Evolutionary conservation across 1,140 invertebrate species (phyloP).

Genomic region (Bombus breviceps): DNA sequence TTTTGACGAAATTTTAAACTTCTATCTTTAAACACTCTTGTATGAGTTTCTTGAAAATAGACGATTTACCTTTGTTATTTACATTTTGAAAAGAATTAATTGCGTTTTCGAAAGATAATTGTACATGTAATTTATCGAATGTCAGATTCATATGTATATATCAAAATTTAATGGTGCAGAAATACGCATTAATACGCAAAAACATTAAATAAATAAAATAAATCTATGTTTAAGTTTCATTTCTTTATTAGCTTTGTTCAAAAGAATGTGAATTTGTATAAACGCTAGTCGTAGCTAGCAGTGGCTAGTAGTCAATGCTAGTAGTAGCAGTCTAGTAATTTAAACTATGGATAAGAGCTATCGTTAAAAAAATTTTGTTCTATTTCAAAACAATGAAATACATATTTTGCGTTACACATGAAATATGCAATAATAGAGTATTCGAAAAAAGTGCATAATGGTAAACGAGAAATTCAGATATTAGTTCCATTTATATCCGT

Average conservation of each 20-base stretch:
- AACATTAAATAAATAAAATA: not conserved
- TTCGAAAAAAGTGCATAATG: not conserved
- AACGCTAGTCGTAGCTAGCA: no score
- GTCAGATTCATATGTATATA: not conserved
- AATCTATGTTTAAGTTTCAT: not conserved
- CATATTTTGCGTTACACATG: no score
- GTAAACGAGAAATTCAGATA: slow-evolving; percentile 10
- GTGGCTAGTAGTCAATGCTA: no score
- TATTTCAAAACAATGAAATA: not conserved
- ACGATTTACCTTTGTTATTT: not conserved
- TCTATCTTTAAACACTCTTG: not conserved
- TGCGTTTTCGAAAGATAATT: not conserved
- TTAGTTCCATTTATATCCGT: not conserved
- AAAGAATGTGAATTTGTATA: not conserved
- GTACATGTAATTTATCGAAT: not conserved
- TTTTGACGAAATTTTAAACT: no score
- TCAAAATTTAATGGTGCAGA: not conserved
- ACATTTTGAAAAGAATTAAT: not conserved
- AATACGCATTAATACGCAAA: not conserved
- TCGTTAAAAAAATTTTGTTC: not conserved
- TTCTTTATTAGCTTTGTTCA: not conserved
- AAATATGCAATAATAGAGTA: not conserved
- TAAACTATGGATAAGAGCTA: not conserved
- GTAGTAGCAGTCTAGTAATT: not conserved
- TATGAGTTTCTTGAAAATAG: not conserved